Percentiles rank a stretch among this genome's conserved stretches.
These are phyloP conservation scores for Orthosia gracilis DNA, from an alignment of 2,888 invertebrate genomes.

Conservation along the genomic window DNA sequence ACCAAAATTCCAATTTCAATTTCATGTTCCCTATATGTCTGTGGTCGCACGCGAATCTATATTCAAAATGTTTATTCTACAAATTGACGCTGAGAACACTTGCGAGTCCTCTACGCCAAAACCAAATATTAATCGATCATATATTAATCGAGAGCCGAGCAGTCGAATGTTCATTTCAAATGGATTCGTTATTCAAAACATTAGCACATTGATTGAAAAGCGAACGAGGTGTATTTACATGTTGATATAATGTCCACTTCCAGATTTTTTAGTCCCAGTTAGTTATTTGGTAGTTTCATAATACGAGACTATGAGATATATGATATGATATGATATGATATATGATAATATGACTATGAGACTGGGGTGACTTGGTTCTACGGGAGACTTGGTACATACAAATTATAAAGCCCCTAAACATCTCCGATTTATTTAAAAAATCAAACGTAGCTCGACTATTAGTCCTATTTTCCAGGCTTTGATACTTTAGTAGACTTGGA, in stretches of 20 bases:
- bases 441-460: too few relatives aligned
- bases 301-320: too few relatives aligned
- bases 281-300: not conserved
- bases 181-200: constrained; percentile 39
- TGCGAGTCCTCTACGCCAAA: constrained; percentile 7
- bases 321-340: too few relatives aligned
- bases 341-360: too few relatives aligned
- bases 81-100: constrained; percentile 16
- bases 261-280: not conserved
- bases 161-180: constrained; percentile 41
- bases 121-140: constrained; percentile 16
- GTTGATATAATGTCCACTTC: not conserved
- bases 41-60: too few relatives aligned
- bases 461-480: too few relatives aligned
- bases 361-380: too few relatives aligned
- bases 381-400: too few relatives aligned
- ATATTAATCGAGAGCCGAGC: constrained; percentile 18
- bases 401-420: too few relatives aligned
- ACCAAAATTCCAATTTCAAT: constrained; percentile 3
- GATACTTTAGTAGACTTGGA: too few relatives aligned
- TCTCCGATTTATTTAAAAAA: too few relatives aligned
- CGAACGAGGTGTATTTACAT: not conserved
- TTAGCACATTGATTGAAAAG: constrained; percentile 45
- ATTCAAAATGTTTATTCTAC: constrained; percentile 28
- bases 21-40: not conserved